Base-by-base conservation (phyloP, 2,113 vertebrate genomes). In the Oryzias melastigma region DNA sequence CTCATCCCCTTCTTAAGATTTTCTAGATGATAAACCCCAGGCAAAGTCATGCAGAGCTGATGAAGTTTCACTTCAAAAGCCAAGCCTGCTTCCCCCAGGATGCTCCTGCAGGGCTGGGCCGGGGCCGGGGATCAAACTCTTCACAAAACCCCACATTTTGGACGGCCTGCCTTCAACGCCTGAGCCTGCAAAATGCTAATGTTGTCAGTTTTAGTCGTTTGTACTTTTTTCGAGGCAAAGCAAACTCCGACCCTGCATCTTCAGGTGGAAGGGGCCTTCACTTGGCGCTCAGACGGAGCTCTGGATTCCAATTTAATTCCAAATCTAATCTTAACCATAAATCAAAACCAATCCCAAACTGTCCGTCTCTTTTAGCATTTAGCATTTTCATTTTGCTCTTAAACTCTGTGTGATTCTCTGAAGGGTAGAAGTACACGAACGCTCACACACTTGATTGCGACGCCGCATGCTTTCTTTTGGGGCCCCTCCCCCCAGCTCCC, bases 351-450 rank as follows among this genome's bases (percentile, higher is more conserved):
- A 50, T 60, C 58, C 49, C 25, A 16, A 42, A 52, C 20, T 22
- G 25, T 58, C 49, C 13, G 29, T 27, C 24, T 55, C 45, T 8
- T 22, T 58, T 61, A 48, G 52, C 14, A 47, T 12, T 17, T 52
- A 3, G 5, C 6, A 13, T 57, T 78, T 56, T 46, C 8, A 20
- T 41, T 66, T 35, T 45, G 35, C 5, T 69, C 40, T 40, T 22
- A 68, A 73, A 62, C 22, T 50, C 46, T 53, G 18, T 40, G 14
- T 59, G 65, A 78, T 14, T 59, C 55, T 71, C 52, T 55, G 48
- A 65, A 62, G 35, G 65, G 46, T 50, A 50, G 14, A 75, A 56
- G 49, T 46, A 57, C 62, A 65, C 40, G n/a, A 55, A 58, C 66
- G 69, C 48, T 44, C 58, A 40, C 51, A 44, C 22, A 40, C 15